These are phyloP conservation scores for Bellardia pandia DNA, from an alignment of 2,888 invertebrate species.

Conservation along the genomic window DNA sequence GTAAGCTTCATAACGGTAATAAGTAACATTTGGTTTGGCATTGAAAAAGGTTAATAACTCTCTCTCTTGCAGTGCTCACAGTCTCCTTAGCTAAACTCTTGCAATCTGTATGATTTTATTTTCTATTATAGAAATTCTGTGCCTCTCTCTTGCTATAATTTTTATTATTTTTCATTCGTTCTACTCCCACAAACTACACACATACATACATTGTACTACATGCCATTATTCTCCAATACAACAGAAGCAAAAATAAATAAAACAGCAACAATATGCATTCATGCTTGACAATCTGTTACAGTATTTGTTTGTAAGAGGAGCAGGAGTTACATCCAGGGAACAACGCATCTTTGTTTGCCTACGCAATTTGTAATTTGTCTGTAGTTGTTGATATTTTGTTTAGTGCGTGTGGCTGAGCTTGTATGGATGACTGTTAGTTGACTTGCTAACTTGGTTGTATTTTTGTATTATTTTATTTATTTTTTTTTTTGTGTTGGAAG, in stretches of 20 bases:
- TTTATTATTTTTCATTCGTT: slow-evolving; percentile 41
- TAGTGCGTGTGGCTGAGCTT: slow-evolving; percentile 2
- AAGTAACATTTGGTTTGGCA: slow-evolving; percentile 76
- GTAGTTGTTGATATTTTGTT: slow-evolving; percentile 35
- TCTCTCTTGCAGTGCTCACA: slow-evolving; percentile 28
- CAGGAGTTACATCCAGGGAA: slow-evolving; percentile 29
- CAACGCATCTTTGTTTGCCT: slow-evolving; percentile 71
- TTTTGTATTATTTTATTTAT: slow-evolving; percentile 17
- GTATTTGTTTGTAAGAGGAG: slow-evolving; percentile 32
- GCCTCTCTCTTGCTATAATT: slow-evolving; percentile 37
- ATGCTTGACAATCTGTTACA: slow-evolving; percentile 73
- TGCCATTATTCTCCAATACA: slow-evolving; percentile 28
- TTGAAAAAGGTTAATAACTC: slow-evolving; percentile 81
- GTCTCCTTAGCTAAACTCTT: not conserved
- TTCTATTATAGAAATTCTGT: too few relatives aligned
- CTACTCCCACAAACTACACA: slow-evolving; percentile 34
- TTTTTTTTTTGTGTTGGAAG: slow-evolving; percentile 48
- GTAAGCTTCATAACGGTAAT: slow-evolving; percentile 51
- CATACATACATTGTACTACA: too few relatives aligned
- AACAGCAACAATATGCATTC: slow-evolving; percentile 68
- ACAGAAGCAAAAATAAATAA: slow-evolving; percentile 25
- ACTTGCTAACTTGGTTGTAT: slow-evolving; percentile 43
- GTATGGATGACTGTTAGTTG: slow-evolving; percentile 28
- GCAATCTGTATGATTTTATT: slow-evolving; percentile 10
- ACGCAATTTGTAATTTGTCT: slow-evolving; percentile 68